Evolutionary conservation across 2,113 vertebrate genomes (phyloP), one percentile per base, ranked within the genome.

Genomic region (Baryphthengus martii): DNA sequence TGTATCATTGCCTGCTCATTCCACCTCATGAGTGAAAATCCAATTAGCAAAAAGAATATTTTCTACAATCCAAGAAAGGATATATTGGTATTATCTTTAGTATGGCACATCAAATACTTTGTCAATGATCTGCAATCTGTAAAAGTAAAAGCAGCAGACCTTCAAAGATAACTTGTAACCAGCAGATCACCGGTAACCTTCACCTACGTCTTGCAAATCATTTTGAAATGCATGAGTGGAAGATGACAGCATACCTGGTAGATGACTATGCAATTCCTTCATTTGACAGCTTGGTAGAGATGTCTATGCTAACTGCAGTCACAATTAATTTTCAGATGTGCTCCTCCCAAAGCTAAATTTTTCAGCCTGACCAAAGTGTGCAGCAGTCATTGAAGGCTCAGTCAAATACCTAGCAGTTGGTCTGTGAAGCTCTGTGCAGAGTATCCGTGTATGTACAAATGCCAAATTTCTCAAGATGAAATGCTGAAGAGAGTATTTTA

Each of bases 271-370:
- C 13, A 78, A 26, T 61, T 82, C 33, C 23, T 67, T 58, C 24
- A 35, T 66, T 85, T 74, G 35, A 35, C 66, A 65, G 15, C 17
- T 77, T 0, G 0, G 21, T 68, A 55, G 12, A 85, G 1, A 17
- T 61, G 33, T 14, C 26, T 66, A 5, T 56, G 10, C 5, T 65
- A 25, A 52, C 4, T 52, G 20, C 8, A 75, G 9, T n/a, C 17
- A 35, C 35, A 62, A 65, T 35, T 31, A 74, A 83, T 35, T 67
- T 83, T 61, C 11, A 52, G 26, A 52, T 42, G 5, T 55, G 9
- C 39, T 87, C 28, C 24, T 63, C 24, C 21, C 47, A 61, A 12
- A 65, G 6, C 9, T 21, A 89, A 10, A 79, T 3, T 62, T 26
- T 24, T 16, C 17, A 62, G 5, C 18, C 31, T 23, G 11, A 75